phyloP scores from a whole-genome alignment of 2,113 vertebrate species.

The Tyto alba region DNA sequence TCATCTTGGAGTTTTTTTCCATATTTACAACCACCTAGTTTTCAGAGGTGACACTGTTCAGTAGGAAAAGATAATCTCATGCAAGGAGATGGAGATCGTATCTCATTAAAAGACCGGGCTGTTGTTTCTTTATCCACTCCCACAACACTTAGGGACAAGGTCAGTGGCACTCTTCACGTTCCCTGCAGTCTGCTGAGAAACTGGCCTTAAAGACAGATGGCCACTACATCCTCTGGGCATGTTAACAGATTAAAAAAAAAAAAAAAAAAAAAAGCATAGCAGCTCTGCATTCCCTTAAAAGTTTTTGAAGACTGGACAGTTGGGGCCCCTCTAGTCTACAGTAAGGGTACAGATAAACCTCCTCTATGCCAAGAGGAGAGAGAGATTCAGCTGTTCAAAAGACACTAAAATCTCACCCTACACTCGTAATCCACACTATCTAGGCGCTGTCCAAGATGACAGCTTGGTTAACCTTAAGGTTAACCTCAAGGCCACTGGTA shows the following conservation, averaged over 20 bases:
- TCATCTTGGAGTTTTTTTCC: background rate
- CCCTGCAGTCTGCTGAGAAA: background rate
- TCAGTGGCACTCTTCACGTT: background rate
- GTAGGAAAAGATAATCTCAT: background rate
- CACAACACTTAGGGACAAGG: background rate
- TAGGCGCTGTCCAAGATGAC: background rate
- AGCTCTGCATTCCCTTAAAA: background rate
- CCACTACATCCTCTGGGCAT: background rate
- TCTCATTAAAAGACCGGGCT: background rate
- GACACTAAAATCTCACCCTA: background rate
- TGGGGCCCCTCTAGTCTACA: background rate
- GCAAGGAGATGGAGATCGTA: background rate
- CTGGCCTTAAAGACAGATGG: background rate
- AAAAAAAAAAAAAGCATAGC: background rate
- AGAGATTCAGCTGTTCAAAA: background rate
- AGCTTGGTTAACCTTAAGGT: background rate
- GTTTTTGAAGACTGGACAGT: background rate
- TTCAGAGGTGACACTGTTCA: background rate
- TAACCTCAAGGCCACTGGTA: background rate
- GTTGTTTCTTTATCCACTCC: background rate
- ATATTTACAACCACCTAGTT: background rate
- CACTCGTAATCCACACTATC: background rate
- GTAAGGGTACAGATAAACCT: background rate
- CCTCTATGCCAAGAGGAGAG: background rate
- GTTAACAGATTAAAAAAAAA: background rate